Evolutionary conservation across 2,113 vertebrate species (phyloP), one percentile per base, ranked within the genome.

Genomic region (Scytalopus superciliaris): DNA sequence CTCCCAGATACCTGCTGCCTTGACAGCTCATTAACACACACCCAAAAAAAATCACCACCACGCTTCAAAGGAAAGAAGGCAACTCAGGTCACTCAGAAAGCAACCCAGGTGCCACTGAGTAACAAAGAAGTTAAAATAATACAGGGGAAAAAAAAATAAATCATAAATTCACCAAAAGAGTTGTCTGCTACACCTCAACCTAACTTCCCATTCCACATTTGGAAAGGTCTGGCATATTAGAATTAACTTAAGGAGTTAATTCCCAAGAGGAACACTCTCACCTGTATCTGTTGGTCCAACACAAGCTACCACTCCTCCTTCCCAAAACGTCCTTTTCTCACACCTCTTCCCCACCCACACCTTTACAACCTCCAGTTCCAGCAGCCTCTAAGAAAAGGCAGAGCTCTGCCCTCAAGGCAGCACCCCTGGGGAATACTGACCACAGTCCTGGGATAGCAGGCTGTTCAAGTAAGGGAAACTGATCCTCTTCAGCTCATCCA

Each of bases 361-460:
- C 68, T 70, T 47, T 40, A 47, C 2, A 4, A 19, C 25, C 35
- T 66, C 42, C 63, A 84, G 27, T 27, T 52, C 4, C 50, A 73
- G 66, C 1, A 12, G 50, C 33, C 22, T 66, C 67, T 45, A 68
- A 33, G 47, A n/a, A 47, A 81, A 75, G 0, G 5, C 49, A 22
- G 55, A 84, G n/a, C 33, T 67, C 60, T 40, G 22, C 72, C 72
- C 81, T 62, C 56, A 40, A 4, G 0, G 4, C 72, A 84, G 90
- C 77, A 59, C 55, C 76, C 11, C 57, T 72, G 72, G 86, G 86
- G 27, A 44, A 97, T 98, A 98, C 98, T 98, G 96, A 98, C 98
- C 98, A 44, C 95, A 97, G 96, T 98, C 94, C 84, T 96, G 97
- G 90, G 97, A 87, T 66, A 97, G 96, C 82, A 98, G 95, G 94